phyloP scores from a whole-genome alignment of 1,140 invertebrate genomes.

The Berghia stephanieae region DNA sequence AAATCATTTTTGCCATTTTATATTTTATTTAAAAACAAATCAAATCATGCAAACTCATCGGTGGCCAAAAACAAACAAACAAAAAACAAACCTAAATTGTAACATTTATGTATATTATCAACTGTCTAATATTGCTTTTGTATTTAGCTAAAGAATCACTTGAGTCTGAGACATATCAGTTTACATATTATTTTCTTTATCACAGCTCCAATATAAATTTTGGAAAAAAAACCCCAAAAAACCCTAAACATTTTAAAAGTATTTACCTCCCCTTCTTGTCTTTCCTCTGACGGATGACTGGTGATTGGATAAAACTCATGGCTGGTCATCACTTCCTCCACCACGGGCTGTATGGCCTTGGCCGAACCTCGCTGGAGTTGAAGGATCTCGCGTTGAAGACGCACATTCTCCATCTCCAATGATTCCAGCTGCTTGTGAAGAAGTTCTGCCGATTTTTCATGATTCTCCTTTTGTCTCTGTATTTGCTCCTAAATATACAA shows the following conservation, averaged over 20 bases:
- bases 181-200: no score
- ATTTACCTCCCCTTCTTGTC: slow-evolving; percentile 67
- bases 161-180: no score
- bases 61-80: neutral
- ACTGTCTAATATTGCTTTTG: no score
- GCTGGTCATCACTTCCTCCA: no score
- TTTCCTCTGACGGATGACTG: slow-evolving; percentile 51
- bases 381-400: slow-evolving; percentile 57
- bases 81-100: no score
- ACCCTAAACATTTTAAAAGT: neutral
- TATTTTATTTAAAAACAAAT: no score
- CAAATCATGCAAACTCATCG: neutral
- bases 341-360: no score
- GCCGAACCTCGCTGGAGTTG: slow-evolving; percentile 39
- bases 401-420: slow-evolving; percentile 56
- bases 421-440: slow-evolving; percentile 62
- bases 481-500: slow-evolving; percentile 57
- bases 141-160: no score
- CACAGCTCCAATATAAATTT: no score
- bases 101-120: no score
- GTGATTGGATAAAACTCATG: slow-evolving; percentile 47
- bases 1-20: no score
- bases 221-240: neutral
- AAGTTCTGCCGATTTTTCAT: slow-evolving; percentile 47
- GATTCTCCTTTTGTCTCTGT: slow-evolving; percentile 54